Conservation (phyloP, 2,888 invertebrate species). For the Harmothoe impar region DNA sequence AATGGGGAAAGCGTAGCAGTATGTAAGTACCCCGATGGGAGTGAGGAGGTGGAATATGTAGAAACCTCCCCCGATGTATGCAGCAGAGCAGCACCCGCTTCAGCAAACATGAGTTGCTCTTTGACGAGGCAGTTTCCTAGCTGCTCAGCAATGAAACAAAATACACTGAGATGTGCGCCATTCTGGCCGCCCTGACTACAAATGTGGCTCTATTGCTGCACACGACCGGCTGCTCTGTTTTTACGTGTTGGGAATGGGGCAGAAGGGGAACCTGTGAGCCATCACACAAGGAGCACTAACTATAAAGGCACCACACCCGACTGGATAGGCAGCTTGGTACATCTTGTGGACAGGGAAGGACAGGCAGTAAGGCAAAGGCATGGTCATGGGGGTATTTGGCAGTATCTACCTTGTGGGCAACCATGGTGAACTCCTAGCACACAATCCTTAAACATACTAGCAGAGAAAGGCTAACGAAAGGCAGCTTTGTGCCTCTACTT, state of each 20-base stretch:
- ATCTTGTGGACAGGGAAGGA: too few relatives aligned
- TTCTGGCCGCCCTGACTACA: not conserved
- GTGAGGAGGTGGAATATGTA: not conserved
- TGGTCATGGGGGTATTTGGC: too few relatives aligned
- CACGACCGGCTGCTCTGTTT: not conserved
- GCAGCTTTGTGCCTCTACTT: too few relatives aligned
- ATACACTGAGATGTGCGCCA: slow-evolving; percentile 3
- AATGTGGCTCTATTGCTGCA: slow-evolving; percentile 18
- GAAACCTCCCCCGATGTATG: not conserved
- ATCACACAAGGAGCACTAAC: too few relatives aligned
- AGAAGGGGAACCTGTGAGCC: not conserved
- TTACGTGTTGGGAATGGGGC: not conserved
- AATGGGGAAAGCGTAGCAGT: not conserved
- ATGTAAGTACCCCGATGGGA: not conserved
- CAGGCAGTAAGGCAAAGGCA: too few relatives aligned
- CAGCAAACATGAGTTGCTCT: not conserved
- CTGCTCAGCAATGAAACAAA: slow-evolving; percentile 29
- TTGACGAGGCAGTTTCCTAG: not conserved
- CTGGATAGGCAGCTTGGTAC: too few relatives aligned
- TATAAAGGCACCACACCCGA: too few relatives aligned
- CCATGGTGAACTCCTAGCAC: too few relatives aligned
- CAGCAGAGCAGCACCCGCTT: not conserved
- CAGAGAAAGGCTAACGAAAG: too few relatives aligned
- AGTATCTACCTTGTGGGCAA: too few relatives aligned
- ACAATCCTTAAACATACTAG: too few relatives aligned